Evolutionary conservation across 2,888 invertebrate species (phyloP), one percentile per base, ranked within the genome.

Genomic region (Neocrepidodera transversa): DNA sequence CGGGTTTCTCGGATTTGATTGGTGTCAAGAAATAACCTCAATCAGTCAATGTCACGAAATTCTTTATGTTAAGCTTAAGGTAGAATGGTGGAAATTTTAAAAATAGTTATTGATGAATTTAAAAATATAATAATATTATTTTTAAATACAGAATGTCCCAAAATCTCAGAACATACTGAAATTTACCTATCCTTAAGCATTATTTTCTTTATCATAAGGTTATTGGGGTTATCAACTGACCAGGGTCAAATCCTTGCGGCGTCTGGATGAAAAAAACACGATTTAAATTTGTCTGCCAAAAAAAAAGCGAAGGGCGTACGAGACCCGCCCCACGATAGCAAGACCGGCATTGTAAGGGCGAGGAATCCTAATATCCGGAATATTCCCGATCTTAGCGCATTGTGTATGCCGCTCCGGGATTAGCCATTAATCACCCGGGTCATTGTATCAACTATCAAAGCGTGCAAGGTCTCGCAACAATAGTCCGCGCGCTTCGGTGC

Each of bases 391-490:
- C 77, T 78, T 78, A 63, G 76, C 76, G 78, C 79, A 79, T 79
- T 80, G 79, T 79, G 79, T 78, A 79, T 79, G 78, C 79, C 75
- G 77, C 77, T 78, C 78, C 78, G 78, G 79, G 79, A 79, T 80
- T 79, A 80, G 76, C 77, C 80, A 80, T 80, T 80, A 79, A 80
- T 80, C 80, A 80, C 79, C 65, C 73, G 75, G 80, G 80, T 80
- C 80, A 80, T 80, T 80, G 80, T 80, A 80, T 80, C 80, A 80
- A 80, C 80, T 80, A 80, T 80, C 80, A 80, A 80, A 80, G 77
- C 78, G 77, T 75, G 78, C 77, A 76, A 78, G 77, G 79, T 77
- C 75, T 77, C 78, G 78, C 78, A 78, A 79, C 79, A 79, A 77
- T 77, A 72, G 76, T 73, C 75, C 71, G 75, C 72, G 71, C 77